Base-by-base conservation (phyloP, 2,888 invertebrate species). In the Xanthia icteritia region DNA sequence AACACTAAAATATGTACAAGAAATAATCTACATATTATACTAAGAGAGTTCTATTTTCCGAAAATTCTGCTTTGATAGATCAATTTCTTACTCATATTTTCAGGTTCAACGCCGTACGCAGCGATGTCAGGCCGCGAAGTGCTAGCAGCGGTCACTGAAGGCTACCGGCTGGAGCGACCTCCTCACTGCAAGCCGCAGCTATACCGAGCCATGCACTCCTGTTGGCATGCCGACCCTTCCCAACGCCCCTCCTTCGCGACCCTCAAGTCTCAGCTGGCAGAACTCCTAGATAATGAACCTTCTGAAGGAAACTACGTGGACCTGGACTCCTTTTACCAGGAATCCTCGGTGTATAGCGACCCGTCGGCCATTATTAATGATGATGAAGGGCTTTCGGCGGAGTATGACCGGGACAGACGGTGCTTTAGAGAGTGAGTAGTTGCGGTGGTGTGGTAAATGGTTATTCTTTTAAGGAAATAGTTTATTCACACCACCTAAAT, bases 21-120 rank as follows among this genome's bases (percentile, higher is more conserved):
- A 20, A 51, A 20, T 20, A 20, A n/a, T n/a, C 17, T 15, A 31
- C 31, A 31, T 31, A 31, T 31, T 31, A 31, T 31, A 31, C 15
- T 15, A 45, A 15, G 15, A 48, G 17, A 20, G 48, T 48, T 20
- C 5, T 20, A 48, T 48, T 48, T 48, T 48, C 4, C 17, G 6
- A 48, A 48, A 48, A 54, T 5, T 56, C n/a, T 56, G n/a, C n/a
- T 58, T 58, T 58, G 27, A 58, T 27, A 15, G 8, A 23, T 51
- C 23, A 51, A 51, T 23, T 51, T 3, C 8, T 23, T 36, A 13
- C 8, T 58, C 9, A 20, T 11, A 31, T 63, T 68, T 67, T 17
- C 94, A 98, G 98, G 98, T 76, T 98, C 98, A 70, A 98, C 98
- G 91, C 98, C 98, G 6, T 98, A 98, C 94, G 98, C 98, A n/a